phyloP scores from a whole-genome alignment of 2,113 vertebrate genomes.

The Saiga tatarica region DNA sequence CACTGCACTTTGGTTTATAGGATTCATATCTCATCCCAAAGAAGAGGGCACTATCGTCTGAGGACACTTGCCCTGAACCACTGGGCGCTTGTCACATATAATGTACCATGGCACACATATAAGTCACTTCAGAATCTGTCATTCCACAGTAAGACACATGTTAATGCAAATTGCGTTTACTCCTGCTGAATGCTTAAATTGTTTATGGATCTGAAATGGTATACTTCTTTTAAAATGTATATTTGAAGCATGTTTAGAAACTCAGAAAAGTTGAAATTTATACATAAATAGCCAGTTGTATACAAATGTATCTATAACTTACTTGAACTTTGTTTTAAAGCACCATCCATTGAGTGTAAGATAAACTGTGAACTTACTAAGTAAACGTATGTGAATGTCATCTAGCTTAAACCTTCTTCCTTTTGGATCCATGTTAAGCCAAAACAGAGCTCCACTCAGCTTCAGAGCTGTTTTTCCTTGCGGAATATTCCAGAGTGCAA shows the following conservation, averaged over 20 bases:
- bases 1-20: neutral
- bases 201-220: neutral
- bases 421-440: neutral
- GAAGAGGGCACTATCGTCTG: neutral
- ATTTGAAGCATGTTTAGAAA: neutral
- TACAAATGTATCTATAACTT: constrained; percentile 3
- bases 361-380: neutral
- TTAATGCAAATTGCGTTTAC: constrained; percentile 40
- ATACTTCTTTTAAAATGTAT: constrained; percentile 7
- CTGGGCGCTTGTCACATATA: neutral
- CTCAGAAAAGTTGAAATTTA: neutral
- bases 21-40: neutral
- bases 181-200: neutral
- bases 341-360: neutral
- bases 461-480: neutral
- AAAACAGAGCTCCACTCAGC: neutral
- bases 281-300: neutral
- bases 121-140: constrained; percentile 30
- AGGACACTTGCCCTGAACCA: neutral
- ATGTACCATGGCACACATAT: neutral
- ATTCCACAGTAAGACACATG: neutral
- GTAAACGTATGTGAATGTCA: neutral
- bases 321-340: neutral
- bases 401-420: neutral
- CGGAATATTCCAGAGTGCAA: neutral